These are phyloP conservation scores for Hydrochoerus hydrochaeris DNA, from an alignment of 2,113 vertebrate species.

Conservation along the genomic window DNA sequence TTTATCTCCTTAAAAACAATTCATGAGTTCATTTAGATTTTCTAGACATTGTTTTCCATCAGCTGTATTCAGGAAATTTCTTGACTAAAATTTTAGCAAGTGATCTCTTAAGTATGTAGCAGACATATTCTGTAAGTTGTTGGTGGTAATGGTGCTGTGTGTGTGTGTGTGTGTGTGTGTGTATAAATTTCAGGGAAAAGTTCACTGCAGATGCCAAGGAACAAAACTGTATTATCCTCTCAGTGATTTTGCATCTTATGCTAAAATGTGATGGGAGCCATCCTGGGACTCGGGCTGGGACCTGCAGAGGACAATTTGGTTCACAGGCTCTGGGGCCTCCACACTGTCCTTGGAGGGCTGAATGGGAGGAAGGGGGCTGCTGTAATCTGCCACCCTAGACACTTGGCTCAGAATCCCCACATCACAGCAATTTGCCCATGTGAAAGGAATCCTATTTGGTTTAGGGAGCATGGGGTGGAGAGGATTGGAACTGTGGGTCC, in stretches of 20 bases:
- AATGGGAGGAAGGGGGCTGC: not conserved
- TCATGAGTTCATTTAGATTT: not conserved
- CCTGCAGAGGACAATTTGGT: not conserved
- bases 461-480: not conserved
- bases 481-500: not conserved
- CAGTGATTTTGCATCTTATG: not conserved
- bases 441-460: not conserved
- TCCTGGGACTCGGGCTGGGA: not conserved
- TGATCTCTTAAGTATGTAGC: not conserved
- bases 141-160: too few species aligned
- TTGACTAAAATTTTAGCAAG: slow-evolving; percentile 7
- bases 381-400: not conserved
- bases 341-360: not conserved
- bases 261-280: not conserved
- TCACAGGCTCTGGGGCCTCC: not conserved
- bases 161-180: not conserved
- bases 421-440: not conserved
- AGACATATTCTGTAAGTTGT: not conserved
- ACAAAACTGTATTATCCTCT: not conserved
- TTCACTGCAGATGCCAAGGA: not conserved
- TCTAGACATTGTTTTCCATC: not conserved
- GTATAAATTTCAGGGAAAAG: slow-evolving; percentile 16
- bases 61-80: not conserved
- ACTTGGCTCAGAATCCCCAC: not conserved
- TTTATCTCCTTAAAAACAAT: too few species aligned